These are phyloP conservation scores for Arctia plantaginis DNA, from an alignment of 2,888 invertebrate species.

Conservation along the genomic window DNA sequence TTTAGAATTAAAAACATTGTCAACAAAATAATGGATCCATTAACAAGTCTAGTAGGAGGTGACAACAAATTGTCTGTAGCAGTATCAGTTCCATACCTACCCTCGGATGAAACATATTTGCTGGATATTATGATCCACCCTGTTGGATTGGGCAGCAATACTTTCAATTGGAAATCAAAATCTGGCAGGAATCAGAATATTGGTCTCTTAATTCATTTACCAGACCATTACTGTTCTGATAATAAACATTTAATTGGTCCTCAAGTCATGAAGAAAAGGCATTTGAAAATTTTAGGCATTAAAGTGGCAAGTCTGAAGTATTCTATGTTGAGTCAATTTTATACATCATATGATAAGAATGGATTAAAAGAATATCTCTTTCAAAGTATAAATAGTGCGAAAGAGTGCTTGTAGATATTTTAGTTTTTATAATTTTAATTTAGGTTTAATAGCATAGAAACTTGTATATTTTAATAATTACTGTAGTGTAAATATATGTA, in stretches of 20 bases:
- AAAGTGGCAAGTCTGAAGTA: slow-evolving; percentile 87
- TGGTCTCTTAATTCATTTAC: slow-evolving; percentile 88
- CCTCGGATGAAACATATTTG: slow-evolving; percentile 86
- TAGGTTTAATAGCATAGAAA: slow-evolving; percentile 10
- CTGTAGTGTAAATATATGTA: slow-evolving; percentile 33
- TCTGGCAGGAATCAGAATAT: slow-evolving; percentile 77
- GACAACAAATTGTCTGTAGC: slow-evolving; percentile 78
- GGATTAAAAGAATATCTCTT: slow-evolving; percentile 84
- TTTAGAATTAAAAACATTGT: slow-evolving; percentile 82
- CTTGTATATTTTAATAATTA: slow-evolving; percentile 25
- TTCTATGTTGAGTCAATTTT: slow-evolving; percentile 78
- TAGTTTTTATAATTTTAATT: slow-evolving; percentile 26
- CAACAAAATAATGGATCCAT: slow-evolving; percentile 74
- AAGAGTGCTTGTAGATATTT: slow-evolving; percentile 53
- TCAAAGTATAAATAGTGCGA: slow-evolving; percentile 74
- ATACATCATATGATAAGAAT: slow-evolving; percentile 76
- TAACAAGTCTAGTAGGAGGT: slow-evolving; percentile 79
- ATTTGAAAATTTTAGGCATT: slow-evolving; percentile 88
- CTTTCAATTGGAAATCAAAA: slow-evolving; percentile 79
- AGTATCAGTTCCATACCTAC: slow-evolving; percentile 84
- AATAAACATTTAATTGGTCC: slow-evolving; percentile 86
- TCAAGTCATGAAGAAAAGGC: slow-evolving; percentile 88
- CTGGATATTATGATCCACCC: slow-evolving; percentile 88
- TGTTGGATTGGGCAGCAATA: slow-evolving; percentile 67
- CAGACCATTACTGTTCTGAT: slow-evolving; percentile 88